phyloP scores from a whole-genome alignment of 2,797 vertebrate species.

The Esox lucius region DNA sequence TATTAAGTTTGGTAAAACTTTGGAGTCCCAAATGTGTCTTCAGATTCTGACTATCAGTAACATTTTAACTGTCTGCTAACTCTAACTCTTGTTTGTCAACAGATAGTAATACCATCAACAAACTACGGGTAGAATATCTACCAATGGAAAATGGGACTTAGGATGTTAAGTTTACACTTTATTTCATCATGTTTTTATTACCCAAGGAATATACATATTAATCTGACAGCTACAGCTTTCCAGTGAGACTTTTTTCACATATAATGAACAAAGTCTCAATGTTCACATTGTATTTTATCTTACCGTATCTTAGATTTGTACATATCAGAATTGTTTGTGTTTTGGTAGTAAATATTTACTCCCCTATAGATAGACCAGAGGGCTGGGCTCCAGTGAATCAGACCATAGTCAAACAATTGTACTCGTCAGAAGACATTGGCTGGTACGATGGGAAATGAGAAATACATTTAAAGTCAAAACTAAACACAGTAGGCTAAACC shows the following conservation, averaged over 20 bases:
- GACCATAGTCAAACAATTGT: neutral
- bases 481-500: neutral
- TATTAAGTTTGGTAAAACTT: too few species aligned
- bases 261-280: neutral
- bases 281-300: neutral
- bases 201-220: neutral
- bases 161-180: too few species aligned
- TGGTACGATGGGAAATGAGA: neutral
- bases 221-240: neutral
- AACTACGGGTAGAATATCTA: too few species aligned
- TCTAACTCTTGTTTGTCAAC: too few species aligned
- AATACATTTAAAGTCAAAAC: neutral
- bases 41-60: too few species aligned
- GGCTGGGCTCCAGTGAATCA: neutral
- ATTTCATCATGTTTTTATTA: neutral
- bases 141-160: too few species aligned
- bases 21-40: too few species aligned
- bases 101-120: too few species aligned
- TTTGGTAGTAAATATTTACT: conserved; percentile 2
- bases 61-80: too few species aligned
- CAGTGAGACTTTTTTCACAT: neutral
- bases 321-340: neutral
- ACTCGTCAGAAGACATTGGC: neutral
- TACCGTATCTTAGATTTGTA: neutral
- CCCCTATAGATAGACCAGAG: neutral